Evolutionary conservation across 2,797 vertebrate genomes (phyloP).

Genomic region (Pseudochaenichthys georgianus): DNA sequence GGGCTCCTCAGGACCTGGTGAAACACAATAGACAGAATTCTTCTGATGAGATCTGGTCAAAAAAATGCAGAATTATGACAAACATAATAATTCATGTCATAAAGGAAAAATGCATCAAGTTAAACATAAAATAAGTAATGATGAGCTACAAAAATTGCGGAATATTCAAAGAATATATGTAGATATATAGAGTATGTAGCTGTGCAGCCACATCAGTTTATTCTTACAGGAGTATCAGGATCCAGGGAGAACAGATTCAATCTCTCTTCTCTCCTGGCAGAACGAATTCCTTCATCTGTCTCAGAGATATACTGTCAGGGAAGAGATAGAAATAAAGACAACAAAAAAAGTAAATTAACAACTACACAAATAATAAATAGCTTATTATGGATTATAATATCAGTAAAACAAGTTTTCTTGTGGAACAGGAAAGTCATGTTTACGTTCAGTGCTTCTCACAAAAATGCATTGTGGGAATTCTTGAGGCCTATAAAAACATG

Average conservation of each 20-base stretch:
- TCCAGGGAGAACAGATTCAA: constrained; percentile 96
- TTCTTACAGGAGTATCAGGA: constrained; percentile 92
- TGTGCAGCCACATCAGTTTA: neutral
- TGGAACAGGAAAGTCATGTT: constrained; percentile 7
- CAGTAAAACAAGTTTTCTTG: constrained; percentile 8
- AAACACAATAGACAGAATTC: constrained; percentile 2
- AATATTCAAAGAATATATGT: neutral
- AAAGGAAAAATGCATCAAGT: neutral
- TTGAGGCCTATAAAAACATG: neutral
- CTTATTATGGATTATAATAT: neutral
- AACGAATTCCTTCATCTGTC: constrained; percentile 93
- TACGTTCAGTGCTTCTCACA: neutral
- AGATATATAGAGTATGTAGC: too few species aligned
- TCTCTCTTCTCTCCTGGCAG: constrained; percentile 89
- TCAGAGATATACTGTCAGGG: constrained; percentile 91
- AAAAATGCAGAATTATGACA: neutral
- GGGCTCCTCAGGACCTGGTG: constrained; percentile 88
- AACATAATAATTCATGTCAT: neutral
- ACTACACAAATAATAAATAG: neutral
- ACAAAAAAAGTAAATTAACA: constrained; percentile 7
- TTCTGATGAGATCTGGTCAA: neutral
- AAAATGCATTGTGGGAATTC: neutral
- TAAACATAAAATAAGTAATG: neutral
- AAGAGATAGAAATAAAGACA: constrained; percentile 30
- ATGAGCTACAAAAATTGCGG: neutral